A percentile compares a stretch with the other conserved stretches of the same genome.
Conservation (phyloP, 2,113 vertebrate genomes). For the Perca flavescens region DNA sequence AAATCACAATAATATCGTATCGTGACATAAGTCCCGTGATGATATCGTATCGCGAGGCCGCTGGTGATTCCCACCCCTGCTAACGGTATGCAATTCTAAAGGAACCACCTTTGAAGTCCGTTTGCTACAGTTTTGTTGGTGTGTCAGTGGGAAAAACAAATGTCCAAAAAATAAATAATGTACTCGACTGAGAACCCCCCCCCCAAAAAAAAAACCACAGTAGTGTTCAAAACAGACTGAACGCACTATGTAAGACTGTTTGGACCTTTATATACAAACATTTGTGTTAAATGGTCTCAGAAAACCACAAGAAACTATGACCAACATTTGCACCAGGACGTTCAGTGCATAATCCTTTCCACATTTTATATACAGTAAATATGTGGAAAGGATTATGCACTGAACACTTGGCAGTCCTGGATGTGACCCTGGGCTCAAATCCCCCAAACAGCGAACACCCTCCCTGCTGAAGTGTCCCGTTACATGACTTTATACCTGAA, state of each 20-base stretch:
- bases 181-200: not conserved
- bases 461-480: not conserved
- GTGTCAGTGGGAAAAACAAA: not conserved
- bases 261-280: not conserved
- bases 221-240: not conserved
- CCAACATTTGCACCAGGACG: not conserved
- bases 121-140: not conserved
- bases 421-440: slow-evolving; percentile 2
- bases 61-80: too few relatives aligned
- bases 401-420: not conserved
- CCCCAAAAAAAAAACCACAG: not conserved
- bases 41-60: too few relatives aligned
- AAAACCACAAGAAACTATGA: not conserved
- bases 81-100: not conserved
- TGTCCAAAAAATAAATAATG: not conserved
- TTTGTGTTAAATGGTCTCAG: not conserved
- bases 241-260: not conserved
- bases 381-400: too few relatives aligned
- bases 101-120: too few relatives aligned
- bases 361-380: not conserved
- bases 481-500: not conserved
- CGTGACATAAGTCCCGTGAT: too few relatives aligned
- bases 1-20: too few relatives aligned
- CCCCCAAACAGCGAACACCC: not conserved
- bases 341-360: too few relatives aligned